Evolutionary conservation across 2,888 invertebrate species (phyloP).

Genomic region (Tridacna crocea): DNA sequence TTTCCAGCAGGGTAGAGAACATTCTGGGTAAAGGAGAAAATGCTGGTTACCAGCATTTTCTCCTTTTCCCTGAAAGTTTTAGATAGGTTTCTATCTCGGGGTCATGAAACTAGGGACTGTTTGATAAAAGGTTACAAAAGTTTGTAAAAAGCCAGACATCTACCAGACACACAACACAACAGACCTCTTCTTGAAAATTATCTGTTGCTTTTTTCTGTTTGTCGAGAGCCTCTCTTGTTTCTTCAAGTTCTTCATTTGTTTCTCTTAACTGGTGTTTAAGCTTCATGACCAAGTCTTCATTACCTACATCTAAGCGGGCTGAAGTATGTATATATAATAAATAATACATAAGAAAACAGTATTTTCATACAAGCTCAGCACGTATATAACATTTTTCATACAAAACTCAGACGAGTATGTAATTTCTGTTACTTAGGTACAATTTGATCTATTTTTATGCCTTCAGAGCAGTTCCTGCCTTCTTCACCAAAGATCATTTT

Average conservation of each 20-base stretch:
- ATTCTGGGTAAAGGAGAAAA: no score
- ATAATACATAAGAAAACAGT: neutral
- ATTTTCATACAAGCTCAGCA: neutral
- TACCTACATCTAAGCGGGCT: constrained; percentile 72
- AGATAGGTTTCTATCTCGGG: no score
- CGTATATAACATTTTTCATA: neutral
- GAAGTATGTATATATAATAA: constrained; percentile 9
- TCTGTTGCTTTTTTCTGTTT: constrained; percentile 62
- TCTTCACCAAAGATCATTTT: no score
- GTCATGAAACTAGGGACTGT: no score
- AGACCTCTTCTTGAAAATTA: constrained; percentile 69
- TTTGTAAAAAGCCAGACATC: no score
- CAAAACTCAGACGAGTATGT: neutral
- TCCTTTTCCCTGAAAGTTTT: no score
- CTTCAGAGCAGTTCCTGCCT: no score
- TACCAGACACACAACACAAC: neutral
- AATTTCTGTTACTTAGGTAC: neutral
- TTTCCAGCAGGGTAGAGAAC: no score
- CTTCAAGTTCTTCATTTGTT: constrained; percentile 70
- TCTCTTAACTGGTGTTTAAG: constrained; percentile 67
- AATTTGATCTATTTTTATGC: no score
- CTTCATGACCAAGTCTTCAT: constrained; percentile 69
- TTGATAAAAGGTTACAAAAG: no score
- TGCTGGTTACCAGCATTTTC: no score
- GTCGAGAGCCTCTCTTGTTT: constrained; percentile 59